phyloP scores from a whole-genome alignment of 2,888 invertebrate species.

The Morpho achilles region DNA sequence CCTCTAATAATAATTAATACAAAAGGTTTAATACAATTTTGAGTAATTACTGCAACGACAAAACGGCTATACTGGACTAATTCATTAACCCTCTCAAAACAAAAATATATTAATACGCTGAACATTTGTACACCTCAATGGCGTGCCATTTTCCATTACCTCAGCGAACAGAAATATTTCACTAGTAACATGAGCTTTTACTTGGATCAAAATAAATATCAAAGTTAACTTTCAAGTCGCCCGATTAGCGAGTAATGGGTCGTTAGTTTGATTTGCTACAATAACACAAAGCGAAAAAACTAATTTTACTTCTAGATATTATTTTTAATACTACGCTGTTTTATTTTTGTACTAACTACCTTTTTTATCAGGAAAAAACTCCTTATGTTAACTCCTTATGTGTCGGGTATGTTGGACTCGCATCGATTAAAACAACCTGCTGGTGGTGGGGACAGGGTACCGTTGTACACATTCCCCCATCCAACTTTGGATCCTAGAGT shows the following conservation, averaged over 20 bases:
- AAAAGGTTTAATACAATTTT: too few species aligned
- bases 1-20: too few species aligned
- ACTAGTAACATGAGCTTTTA: conserved; percentile 26
- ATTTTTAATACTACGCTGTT: not conserved
- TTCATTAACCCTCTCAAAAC: conserved; percentile 5
- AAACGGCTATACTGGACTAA: not conserved
- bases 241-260: conserved; percentile 24
- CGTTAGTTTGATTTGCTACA: conserved; percentile 26
- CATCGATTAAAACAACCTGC: too few species aligned
- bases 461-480: too few species aligned
- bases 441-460: too few species aligned
- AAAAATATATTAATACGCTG: not conserved
- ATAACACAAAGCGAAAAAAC: conserved; percentile 13
- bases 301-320: conserved; percentile 16
- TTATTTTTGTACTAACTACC: too few species aligned
- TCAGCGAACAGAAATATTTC: conserved; percentile 22
- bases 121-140: conserved; percentile 10
- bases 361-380: too few species aligned
- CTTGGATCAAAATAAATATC: conserved; percentile 20
- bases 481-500: too few species aligned
- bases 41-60: not conserved
- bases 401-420: too few species aligned
- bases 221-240: conserved; percentile 25
- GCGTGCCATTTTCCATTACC: conserved; percentile 26
- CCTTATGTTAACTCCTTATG: too few species aligned